phyloP scores from a whole-genome alignment of 2,888 invertebrate species.

The Hypercompe scribonia region DNA sequence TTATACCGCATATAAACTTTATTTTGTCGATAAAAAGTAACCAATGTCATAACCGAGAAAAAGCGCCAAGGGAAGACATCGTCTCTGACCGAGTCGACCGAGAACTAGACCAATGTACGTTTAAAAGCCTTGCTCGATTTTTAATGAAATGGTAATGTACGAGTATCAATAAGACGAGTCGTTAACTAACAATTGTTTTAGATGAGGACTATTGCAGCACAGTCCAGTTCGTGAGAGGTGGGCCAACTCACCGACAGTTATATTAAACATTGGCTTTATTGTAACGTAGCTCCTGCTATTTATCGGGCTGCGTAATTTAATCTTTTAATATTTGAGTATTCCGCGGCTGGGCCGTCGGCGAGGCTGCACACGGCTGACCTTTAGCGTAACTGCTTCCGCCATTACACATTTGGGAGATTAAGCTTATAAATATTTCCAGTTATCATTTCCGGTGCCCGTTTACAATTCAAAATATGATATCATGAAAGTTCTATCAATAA shows the following conservation, averaged over 20 bases:
- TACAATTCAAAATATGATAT: not conserved
- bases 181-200: not conserved
- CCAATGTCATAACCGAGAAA: no score
- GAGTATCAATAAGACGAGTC: conserved; percentile 1
- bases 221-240: not conserved
- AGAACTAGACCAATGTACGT: not conserved
- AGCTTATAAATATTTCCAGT: not conserved
- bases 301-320: not conserved
- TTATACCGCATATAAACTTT: no score
- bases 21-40: no score
- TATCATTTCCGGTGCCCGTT: not conserved
- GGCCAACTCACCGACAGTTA: not conserved
- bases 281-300: not conserved
- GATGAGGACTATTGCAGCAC: no score
- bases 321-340: not conserved
- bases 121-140: not conserved
- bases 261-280: not conserved
- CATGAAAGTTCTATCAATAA: not conserved
- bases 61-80: no score
- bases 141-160: conserved; percentile 1
- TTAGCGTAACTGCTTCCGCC: not conserved
- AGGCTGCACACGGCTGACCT: not conserved
- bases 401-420: not conserved
- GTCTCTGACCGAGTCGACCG: not conserved
- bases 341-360: not conserved